Base-by-base conservation (phyloP, 1,140 invertebrate genomes). In the Trypoxylus dichotomus region DNA sequence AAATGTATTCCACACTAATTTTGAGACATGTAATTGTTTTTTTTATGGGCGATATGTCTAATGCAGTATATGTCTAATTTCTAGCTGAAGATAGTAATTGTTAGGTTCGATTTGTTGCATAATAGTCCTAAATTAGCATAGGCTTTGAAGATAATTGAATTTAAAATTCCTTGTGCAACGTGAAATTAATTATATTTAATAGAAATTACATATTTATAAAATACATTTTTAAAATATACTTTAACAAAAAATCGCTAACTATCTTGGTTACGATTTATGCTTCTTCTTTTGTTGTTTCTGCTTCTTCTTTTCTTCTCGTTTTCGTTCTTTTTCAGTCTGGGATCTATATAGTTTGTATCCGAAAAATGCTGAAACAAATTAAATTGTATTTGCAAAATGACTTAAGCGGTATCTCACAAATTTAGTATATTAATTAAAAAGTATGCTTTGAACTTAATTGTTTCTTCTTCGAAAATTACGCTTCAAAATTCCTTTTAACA, bases 341-440 rank as follows among this genome's bases (percentile, higher is more conserved):
- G 93, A 94, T 85, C 92, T 91, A 86, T 94, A 94, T 43, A 96
- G 87, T 85, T 94, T 95, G 86, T 94, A 95, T 74, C 93, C 91
- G 86, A 95, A 95, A 85, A 95, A 94, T 80, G 91, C 94, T 96
- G 89, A n/a, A 91, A 92, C 81, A 78, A 85, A 84, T 21, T 47
- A 25, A 74, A 68, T 27, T 58, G 21, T 58, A 58, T 58, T 58
- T 19, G 3, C n/a, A n/a, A n/a, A n/a, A n/a, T n/a, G n/a, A n/a
- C n/a, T n/a, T n/a, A n/a, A n/a, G n/a, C n/a, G n/a, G n/a, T n/a
- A n/a, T n/a, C n/a, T n/a, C n/a, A n/a, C n/a, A n/a, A n/a, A n/a
- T n/a, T n/a, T n/a, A n/a, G n/a, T n/a, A n/a, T n/a, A n/a, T n/a
- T n/a, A n/a, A n/a, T n/a, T n/a, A n/a, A n/a, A n/a, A n/a, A n/a